Evolutionary conservation across 2,113 vertebrate genomes (phyloP).

Genomic region (Gadus macrocephalus): DNA sequence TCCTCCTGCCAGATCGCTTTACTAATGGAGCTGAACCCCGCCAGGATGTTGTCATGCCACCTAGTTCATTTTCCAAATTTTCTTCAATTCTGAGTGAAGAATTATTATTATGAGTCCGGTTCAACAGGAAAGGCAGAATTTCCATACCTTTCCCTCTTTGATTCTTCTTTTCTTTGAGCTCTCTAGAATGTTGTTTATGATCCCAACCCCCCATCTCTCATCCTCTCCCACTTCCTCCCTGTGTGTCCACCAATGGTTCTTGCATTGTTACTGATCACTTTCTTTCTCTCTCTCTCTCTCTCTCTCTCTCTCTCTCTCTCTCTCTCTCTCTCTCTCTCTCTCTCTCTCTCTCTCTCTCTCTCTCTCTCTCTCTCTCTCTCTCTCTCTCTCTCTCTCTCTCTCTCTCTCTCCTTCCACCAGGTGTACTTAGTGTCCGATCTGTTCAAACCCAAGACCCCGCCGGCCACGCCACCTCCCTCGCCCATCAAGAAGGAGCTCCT

Average conservation of each 20-base stretch:
- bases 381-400: neutral
- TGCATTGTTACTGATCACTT: too few species aligned
- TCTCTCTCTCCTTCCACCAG: conserved; percentile 59
- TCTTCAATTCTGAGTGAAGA: too few species aligned
- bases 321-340: neutral
- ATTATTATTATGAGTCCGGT: too few species aligned
- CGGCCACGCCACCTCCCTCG: conserved; percentile 75
- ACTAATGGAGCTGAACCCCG: conserved; percentile 9
- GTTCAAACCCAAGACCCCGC: conserved; percentile 84
- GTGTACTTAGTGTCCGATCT: conserved; percentile 96
- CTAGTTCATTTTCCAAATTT: neutral
- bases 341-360: too few species aligned
- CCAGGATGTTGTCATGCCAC: conserved; percentile 7
- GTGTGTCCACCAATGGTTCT: too few species aligned
- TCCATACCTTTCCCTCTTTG: too few species aligned
- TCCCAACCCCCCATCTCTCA: too few species aligned
- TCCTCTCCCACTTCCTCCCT: too few species aligned
- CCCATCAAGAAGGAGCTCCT: conserved; percentile 93
- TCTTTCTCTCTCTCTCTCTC: neutral
- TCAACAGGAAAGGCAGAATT: too few species aligned
- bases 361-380: conserved; percentile 3
- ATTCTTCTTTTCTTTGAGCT: too few species aligned
- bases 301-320: conserved; percentile 5
- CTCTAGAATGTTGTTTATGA: too few species aligned
- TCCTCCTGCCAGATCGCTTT: conserved; percentile 36